phyloP scores from a whole-genome alignment of 2,797 vertebrate species.

The Acanthopagrus latus region DNA sequence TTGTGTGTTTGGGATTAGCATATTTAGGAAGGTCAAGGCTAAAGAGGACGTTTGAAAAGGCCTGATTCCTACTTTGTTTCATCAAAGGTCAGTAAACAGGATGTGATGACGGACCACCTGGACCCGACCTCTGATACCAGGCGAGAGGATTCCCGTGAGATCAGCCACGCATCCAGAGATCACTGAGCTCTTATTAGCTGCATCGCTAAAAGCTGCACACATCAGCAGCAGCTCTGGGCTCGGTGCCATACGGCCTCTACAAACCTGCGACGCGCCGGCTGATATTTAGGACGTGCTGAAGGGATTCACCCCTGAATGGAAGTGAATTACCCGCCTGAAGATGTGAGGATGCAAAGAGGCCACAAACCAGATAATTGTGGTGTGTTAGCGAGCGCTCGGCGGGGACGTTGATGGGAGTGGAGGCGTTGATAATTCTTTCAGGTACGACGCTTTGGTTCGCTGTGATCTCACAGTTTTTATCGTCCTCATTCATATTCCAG shows the following conservation, averaged over 20 bases:
- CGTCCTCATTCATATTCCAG: constrained; percentile 60
- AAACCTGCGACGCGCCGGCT: constrained; percentile 6
- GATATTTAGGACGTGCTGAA: constrained; percentile 36
- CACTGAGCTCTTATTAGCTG: constrained; percentile 24
- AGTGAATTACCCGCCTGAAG: constrained; percentile 29
- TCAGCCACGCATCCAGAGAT: background rate
- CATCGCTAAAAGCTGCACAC: constrained; percentile 20
- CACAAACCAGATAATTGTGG: constrained; percentile 48
- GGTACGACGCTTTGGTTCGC: constrained; percentile 28
- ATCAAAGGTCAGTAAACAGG: constrained; percentile 56
- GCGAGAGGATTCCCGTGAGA: constrained; percentile 23
- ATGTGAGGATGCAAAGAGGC: constrained; percentile 31
- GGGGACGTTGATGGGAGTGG: constrained; percentile 49
- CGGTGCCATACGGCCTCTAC: constrained; percentile 15
- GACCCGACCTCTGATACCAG: constrained; percentile 35
- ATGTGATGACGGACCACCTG: constrained; percentile 35
- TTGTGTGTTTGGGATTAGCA: constrained; percentile 68
- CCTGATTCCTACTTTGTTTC: constrained; percentile 36
- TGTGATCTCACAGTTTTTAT: constrained; percentile 46
- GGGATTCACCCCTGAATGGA: constrained; percentile 31
- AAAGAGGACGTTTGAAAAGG: constrained; percentile 38
- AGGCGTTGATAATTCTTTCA: constrained; percentile 57
- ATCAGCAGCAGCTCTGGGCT: constrained; percentile 43
- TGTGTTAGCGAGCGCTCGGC: constrained; percentile 9
- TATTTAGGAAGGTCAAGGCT: constrained; percentile 55